Evolutionary conservation across 2,888 invertebrate species (phyloP), one percentile per base, ranked within the genome.

Genomic region (Dioctria linearis): DNA sequence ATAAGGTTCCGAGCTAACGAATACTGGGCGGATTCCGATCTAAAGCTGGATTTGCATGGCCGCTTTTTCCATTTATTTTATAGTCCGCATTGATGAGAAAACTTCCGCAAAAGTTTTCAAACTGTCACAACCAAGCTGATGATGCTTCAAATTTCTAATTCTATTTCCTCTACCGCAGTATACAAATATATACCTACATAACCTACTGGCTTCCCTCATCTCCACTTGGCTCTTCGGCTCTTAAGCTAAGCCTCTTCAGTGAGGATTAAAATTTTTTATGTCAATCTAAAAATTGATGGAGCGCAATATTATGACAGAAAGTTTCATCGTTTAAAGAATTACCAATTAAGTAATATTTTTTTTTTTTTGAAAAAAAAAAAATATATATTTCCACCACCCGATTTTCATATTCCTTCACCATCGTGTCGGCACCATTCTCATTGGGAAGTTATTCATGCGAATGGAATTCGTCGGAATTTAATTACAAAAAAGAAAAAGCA

Each of bases 1-100:
- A 84, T 84, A 84, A 84, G 83, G 80, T 82, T 65, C 51, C 59
- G 8, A 37, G 42, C 73, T 8, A 75, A 0, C 43, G n/a, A 59
- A 13, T 57, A 57, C 57, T 63, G 39, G 49, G 63, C 76, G 25
- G 25, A 25, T 25, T 46, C 39, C 63, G 76, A 63, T 76, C 39
- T 9, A 4, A 63, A 49, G 25, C 39, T 39, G 61, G 76, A 63
- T 76, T 76, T 76, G 76, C 76, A 76, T 76, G 76, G 25, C 40
- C 43, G 76, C 61, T 46, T 63, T 61, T 42, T 8, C 49, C 76
- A 76, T 76, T 76, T 76, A 61, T 39, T 76, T 76, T 63, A 76
- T 76, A 37, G 49, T 37, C 76, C 40, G 6, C 57, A 39, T 37
- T 76, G 76, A 76, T 76, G 76, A 76, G 76, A 76, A 76, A 76